Evolutionary conservation across 2,113 vertebrate genomes (phyloP).

Genomic region (Peromyscus leucopus): DNA sequence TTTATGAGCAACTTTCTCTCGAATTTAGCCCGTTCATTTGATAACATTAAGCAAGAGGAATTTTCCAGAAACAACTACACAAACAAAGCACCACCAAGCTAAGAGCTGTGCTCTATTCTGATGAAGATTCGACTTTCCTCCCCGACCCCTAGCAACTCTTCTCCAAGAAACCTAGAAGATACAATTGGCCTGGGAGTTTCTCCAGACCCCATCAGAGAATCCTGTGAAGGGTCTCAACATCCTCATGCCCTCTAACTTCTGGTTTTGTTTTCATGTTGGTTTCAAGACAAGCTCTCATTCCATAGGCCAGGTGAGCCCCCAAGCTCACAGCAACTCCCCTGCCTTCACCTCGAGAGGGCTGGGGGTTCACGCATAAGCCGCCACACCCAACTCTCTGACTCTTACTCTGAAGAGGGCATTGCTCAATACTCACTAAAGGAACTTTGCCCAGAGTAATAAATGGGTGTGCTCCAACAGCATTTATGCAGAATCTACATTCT

Average conservation of each 20-base stretch:
- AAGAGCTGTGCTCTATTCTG: constrained; percentile 16
- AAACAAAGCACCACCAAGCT: not conserved
- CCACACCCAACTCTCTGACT: not conserved
- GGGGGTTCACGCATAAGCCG: not conserved
- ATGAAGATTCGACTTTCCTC: not conserved
- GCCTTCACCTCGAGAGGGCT: not conserved
- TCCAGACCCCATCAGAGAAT: not conserved
- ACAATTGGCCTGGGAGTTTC: not conserved
- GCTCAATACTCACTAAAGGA: constrained; percentile 6
- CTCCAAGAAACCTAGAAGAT: not conserved
- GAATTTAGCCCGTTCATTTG: constrained; percentile 65
- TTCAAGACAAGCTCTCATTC: not conserved
- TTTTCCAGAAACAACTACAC: constrained; percentile 60
- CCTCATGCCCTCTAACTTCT: not conserved
- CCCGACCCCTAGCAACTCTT: not conserved
- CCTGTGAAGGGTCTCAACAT: not conserved
- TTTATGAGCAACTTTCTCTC: constrained; percentile 63
- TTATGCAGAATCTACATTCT: constrained; percentile 14
- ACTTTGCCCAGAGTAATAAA: constrained; percentile 51
- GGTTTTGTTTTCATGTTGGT: no score
- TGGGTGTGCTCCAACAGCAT: not conserved
- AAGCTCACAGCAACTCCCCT: not conserved
- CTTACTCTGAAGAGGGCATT: not conserved
- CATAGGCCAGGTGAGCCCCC: not conserved
- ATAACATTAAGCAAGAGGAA: constrained; percentile 64